Conservation (phyloP, 2,888 invertebrate species). For the Mesoligia furuncula region DNA sequence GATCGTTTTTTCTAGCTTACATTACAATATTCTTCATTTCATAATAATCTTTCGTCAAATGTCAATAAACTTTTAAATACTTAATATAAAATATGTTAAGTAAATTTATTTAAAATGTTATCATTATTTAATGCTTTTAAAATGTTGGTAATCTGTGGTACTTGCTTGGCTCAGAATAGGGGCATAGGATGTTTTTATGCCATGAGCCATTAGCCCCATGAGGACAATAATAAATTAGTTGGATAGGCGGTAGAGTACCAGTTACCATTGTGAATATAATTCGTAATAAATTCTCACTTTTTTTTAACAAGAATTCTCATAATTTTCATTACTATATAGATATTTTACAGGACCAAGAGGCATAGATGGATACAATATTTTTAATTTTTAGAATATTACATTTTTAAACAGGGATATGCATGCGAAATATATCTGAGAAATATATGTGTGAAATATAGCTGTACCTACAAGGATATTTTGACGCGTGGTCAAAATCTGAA, state of each 20-base stretch:
- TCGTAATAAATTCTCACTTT: not conserved
- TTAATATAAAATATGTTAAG: not conserved
- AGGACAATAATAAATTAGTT: constrained; percentile 15
- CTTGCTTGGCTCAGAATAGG: constrained; percentile 1
- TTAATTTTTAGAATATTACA: not conserved
- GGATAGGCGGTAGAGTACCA: constrained; percentile 8
- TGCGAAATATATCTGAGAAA: too few relatives aligned
- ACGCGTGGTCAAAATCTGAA: not conserved
- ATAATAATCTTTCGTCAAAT: constrained; percentile 34
- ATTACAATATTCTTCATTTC: constrained; percentile 41
- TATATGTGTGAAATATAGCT: too few relatives aligned
- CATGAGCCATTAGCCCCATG: not conserved
- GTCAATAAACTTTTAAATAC: constrained; percentile 1
- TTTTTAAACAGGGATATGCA: not conserved
- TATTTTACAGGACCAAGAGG: not conserved
- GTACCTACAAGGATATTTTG: too few relatives aligned
- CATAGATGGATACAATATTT: not conserved
- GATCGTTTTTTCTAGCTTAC: constrained; percentile 53
- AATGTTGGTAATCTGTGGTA: constrained; percentile 22
- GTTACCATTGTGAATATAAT: not conserved
- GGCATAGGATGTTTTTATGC: not conserved
- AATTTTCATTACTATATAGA: not conserved
- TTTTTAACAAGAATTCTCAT: not conserved
- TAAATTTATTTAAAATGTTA: not conserved
- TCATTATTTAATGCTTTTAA: not conserved